Conservation (phyloP, 1,140 invertebrate genomes). For the Lasioglossum albipes region DNA sequence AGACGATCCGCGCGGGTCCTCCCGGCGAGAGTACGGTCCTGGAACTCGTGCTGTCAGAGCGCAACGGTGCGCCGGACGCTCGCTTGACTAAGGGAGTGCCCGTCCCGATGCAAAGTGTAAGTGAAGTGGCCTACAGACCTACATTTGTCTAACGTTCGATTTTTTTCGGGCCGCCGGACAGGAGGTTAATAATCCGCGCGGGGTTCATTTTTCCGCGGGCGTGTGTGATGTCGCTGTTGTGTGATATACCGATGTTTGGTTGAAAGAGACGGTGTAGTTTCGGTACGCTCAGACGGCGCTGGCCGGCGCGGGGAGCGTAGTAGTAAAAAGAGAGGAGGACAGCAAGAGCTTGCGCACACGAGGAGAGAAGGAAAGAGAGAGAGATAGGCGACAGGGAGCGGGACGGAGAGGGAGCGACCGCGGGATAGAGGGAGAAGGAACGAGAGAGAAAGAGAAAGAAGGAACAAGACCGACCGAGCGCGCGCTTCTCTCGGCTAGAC, state of each 20-base stretch:
- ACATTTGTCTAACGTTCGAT: conserved; percentile 83
- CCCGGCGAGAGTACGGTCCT: conserved; percentile 44
- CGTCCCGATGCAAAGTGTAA: conserved; percentile 83
- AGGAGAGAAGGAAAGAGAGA: conserved; percentile 24
- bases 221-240: conserved; percentile 57
- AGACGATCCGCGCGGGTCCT: conserved; percentile 2
- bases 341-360: conserved; percentile 50
- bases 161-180: conserved; percentile 74
- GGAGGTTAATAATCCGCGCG: conserved; percentile 63
- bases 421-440: conserved; percentile 14
- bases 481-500: conserved; percentile 14
- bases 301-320: conserved; percentile 52
- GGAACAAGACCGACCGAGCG: conserved; percentile 26
- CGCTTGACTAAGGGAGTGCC: conserved; percentile 79
- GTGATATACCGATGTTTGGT: conserved; percentile 53
- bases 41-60: conserved; percentile 57
- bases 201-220: conserved; percentile 41
- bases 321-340: conserved; percentile 55
- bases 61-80: conserved; percentile 71
- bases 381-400: conserved; percentile 32
- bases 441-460: conserved; percentile 16
- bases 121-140: conserved; percentile 86
- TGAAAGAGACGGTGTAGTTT: conserved; percentile 60
- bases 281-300: conserved; percentile 59
- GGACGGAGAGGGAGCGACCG: conserved; percentile 26